These are phyloP conservation scores for Tragelaphus scriptus DNA, from an alignment of 2,113 vertebrate genomes.

Conservation along the genomic window DNA sequence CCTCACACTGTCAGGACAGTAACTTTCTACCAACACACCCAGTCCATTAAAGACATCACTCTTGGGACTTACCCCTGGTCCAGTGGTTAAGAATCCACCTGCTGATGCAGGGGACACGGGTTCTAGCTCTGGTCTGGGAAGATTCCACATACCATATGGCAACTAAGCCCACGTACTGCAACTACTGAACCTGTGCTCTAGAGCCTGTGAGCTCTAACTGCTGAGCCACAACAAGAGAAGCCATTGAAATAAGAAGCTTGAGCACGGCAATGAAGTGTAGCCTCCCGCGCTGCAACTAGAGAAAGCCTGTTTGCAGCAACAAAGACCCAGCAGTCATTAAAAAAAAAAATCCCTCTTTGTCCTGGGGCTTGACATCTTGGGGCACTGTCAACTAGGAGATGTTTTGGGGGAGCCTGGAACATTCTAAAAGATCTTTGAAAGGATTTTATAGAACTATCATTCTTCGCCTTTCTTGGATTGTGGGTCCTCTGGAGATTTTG, in stretches of 20 bases:
- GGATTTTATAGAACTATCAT: neutral
- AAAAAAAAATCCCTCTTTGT: neutral
- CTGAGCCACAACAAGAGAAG: neutral
- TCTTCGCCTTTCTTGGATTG: neutral
- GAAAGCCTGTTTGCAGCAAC: neutral
- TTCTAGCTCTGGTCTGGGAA: neutral
- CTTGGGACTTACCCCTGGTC: neutral
- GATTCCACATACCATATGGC: neutral
- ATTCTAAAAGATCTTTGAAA: conserved; percentile 7
- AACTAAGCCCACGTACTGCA: neutral
- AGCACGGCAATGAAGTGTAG: neutral
- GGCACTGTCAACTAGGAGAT: neutral
- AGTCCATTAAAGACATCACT: neutral
- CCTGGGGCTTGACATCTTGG: neutral
- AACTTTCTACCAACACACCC: neutral
- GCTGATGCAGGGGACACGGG: neutral
- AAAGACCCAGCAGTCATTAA: neutral
- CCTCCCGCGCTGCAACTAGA: neutral
- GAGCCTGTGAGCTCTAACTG: neutral
- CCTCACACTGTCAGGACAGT: neutral
- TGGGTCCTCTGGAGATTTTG: neutral
- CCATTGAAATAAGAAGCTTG: neutral
- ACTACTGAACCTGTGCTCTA: neutral
- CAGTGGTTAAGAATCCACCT: neutral
- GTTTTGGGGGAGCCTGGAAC: neutral